Base-by-base conservation (phyloP, 1,140 invertebrate genomes). In the Dinoponera quadriceps region DNA sequence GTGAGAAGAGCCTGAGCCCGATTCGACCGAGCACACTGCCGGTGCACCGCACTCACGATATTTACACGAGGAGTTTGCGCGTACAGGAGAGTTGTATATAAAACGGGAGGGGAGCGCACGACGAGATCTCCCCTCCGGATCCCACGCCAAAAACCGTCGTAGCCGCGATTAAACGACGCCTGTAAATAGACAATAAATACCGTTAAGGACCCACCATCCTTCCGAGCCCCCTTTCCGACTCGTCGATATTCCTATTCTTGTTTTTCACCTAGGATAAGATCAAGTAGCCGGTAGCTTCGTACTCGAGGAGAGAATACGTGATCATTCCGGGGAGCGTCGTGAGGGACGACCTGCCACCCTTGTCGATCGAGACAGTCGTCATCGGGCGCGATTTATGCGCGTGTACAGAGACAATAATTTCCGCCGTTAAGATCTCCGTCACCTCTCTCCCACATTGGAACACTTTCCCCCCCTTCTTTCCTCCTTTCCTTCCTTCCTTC, bases 61-160 rank as follows among this genome's bases (percentile, higher is more conserved):
- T 93, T 22, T 93, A 93, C 71, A 93, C 92, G 75, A 92, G 91
- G 75, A 93, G 92, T 85, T 88, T 90, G 22, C 88, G 92, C 51
- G 90, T 93, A 49, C 92, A 93, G 69, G 92, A 93, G 60, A 93
- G 92, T 83, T 93, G 92, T 92, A 93, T 93, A 93, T 93, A 92
- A 86, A 48, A 22, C n/a, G 81, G 4, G 38, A 13, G 0, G 5
- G n/a, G 16, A n/a, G 16, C 14, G 20, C 20, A 0, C 25, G 49
- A 13, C 7, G 29, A 0, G 5, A 25, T 59, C 27, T 57, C 33
- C 69, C 14, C 62, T 65, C 44, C 51, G 51, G 73, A 51, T 49
- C 59, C 13, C 25, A 51, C 55, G 72, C 85, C 85, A 80, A 87
- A 86, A 62, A 59, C 51, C 73, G 82, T 71, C 74, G 33, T 60